These are phyloP conservation scores for Alethe diademata DNA, from an alignment of 2,113 vertebrate species.

Conservation along the genomic window DNA sequence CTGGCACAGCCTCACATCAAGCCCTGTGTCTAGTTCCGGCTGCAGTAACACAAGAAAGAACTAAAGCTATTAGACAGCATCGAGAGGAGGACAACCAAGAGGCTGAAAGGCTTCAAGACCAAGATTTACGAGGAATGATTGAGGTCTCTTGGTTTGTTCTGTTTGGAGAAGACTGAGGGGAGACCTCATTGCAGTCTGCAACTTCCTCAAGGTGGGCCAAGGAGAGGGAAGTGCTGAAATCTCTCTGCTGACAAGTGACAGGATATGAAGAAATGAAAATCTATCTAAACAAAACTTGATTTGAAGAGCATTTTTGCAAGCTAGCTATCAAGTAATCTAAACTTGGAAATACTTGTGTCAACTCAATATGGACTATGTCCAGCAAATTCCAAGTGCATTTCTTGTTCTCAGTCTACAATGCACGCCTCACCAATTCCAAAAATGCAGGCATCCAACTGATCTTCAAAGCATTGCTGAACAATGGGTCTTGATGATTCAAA, in stretches of 20 bases:
- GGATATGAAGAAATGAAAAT: background rate
- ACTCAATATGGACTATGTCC: background rate
- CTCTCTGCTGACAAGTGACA: background rate
- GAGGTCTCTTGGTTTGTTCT: background rate
- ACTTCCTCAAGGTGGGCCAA: background rate
- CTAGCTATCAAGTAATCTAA: background rate
- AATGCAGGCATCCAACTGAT: background rate
- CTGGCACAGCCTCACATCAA: background rate
- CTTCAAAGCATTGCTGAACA: background rate
- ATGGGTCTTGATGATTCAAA: background rate
- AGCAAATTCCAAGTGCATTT: background rate
- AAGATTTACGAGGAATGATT: background rate
- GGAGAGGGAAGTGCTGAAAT: background rate
- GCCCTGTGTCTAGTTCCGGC: background rate
- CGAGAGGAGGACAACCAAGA: background rate
- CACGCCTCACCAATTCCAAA: background rate
- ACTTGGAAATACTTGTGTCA: background rate
- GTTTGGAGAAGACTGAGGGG: background rate
- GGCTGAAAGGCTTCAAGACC: background rate
- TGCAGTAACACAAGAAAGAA: background rate
- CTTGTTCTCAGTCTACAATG: background rate
- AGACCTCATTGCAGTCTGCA: background rate
- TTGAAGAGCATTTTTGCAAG: background rate
- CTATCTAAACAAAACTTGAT: background rate
- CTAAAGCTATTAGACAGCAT: background rate